Conservation (phyloP, 2,113 vertebrate genomes). For the Pyxicephalus adspersus region DNA sequence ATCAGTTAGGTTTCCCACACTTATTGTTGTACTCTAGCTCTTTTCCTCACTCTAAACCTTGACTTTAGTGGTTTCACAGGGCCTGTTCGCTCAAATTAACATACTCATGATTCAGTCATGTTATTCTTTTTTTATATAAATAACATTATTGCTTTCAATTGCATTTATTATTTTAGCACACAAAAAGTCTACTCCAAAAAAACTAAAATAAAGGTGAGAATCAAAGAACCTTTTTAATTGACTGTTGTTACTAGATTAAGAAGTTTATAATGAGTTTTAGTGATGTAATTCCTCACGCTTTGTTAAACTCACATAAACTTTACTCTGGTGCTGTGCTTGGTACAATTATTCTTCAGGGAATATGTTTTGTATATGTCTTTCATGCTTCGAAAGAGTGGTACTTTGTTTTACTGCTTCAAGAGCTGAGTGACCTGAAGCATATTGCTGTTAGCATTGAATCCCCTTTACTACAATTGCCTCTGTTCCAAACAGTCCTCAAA, state of each 20-base stretch:
- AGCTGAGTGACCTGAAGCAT: not conserved
- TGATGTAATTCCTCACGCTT: slow-evolving; percentile 12
- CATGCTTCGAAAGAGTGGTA: slow-evolving; percentile 1
- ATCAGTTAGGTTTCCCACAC: too few relatives aligned
- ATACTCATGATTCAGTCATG: not conserved
- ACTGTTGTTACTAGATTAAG: not conserved
- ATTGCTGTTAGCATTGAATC: not conserved
- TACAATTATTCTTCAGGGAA: slow-evolving; percentile 6
- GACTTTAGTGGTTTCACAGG: not conserved
- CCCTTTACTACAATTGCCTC: slow-evolving; percentile 5
- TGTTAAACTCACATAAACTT: not conserved
- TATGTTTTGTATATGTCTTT: slow-evolving; percentile 11
- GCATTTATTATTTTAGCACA: slow-evolving; percentile 7
- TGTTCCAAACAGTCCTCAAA: not conserved
- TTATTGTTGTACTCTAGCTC: not conserved
- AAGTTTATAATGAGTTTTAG: not conserved
- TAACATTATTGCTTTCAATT: not conserved
- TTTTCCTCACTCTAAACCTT: not conserved
- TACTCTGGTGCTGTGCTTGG: not conserved
- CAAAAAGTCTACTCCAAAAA: slow-evolving; percentile 2
- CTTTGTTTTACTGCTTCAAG: not conserved
- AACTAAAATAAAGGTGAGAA: not conserved
- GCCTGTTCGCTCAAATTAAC: not conserved
- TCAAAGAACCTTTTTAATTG: not conserved
- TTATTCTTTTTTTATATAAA: not conserved